phyloP scores from a whole-genome alignment of 1,140 invertebrate genomes.

The Calephelis virginiensis region DNA sequence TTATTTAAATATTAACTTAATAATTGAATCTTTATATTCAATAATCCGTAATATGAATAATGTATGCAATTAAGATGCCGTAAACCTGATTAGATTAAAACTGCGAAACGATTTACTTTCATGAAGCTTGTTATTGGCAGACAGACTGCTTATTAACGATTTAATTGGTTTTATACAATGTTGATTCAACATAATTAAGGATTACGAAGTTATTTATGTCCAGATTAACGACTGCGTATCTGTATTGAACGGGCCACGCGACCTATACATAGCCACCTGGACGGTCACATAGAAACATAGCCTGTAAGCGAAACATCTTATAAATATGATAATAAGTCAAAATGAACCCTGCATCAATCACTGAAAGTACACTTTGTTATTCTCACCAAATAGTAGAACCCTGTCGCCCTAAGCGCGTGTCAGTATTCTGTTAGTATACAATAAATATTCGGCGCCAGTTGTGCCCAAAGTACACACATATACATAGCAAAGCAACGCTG shows the following conservation, averaged over 20 bases:
- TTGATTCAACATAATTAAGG: slow-evolving; percentile 12
- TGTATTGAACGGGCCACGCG: slow-evolving; percentile 55
- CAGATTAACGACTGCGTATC: slow-evolving; percentile 54
- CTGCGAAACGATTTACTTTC: slow-evolving; percentile 16
- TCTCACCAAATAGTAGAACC: slow-evolving; percentile 47
- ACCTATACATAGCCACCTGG: slow-evolving; percentile 78
- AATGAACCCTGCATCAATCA: slow-evolving; percentile 40
- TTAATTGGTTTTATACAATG: slow-evolving; percentile 11
- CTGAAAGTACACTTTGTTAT: slow-evolving; percentile 47
- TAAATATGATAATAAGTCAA: slow-evolving; percentile 28
- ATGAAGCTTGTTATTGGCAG: background rate
- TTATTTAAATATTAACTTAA: background rate
- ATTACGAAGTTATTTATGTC: slow-evolving; percentile 32
- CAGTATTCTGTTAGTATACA: slow-evolving; percentile 77
- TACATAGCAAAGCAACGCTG: slow-evolving; percentile 65
- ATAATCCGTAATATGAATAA: slow-evolving; percentile 14
- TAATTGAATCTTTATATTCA: slow-evolving; percentile 19
- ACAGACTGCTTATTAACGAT: background rate
- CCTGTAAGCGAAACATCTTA: slow-evolving; percentile 48
- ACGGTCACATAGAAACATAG: slow-evolving; percentile 73
- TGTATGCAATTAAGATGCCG: slow-evolving; percentile 21
- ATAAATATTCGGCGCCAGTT: slow-evolving; percentile 78
- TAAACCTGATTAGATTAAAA: background rate
- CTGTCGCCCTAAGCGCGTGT: slow-evolving; percentile 63
- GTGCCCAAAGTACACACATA: slow-evolving; percentile 71